These are phyloP conservation scores for Garrulus glandarius DNA, from an alignment of 2,797 vertebrate genomes.

Conservation along the genomic window DNA sequence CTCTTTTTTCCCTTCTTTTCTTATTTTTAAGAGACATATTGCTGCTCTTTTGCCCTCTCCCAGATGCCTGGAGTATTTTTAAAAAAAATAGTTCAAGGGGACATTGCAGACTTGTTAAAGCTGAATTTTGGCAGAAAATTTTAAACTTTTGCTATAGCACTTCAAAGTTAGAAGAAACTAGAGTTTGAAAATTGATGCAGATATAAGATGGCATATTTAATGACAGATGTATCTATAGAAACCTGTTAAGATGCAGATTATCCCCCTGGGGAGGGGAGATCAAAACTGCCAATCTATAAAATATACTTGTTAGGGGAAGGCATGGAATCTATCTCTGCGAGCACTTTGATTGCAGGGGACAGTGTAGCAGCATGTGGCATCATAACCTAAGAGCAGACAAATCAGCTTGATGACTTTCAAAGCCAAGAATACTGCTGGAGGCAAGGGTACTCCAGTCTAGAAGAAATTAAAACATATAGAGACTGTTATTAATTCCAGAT, in stretches of 20 bases:
- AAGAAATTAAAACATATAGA: slow-evolving; percentile 86
- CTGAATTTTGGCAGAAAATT: slow-evolving; percentile 76
- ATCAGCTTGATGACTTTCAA: slow-evolving; percentile 88
- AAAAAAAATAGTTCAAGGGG: slow-evolving; percentile 69
- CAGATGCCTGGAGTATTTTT: slow-evolving; percentile 57
- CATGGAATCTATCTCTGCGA: slow-evolving; percentile 77
- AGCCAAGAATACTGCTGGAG: slow-evolving; percentile 82
- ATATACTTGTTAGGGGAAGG: slow-evolving; percentile 79
- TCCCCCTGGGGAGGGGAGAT: slow-evolving; percentile 79
- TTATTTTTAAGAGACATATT: slow-evolving; percentile 62
- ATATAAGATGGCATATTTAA: slow-evolving; percentile 83
- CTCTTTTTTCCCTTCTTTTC: slow-evolving; percentile 29
- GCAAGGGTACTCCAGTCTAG: slow-evolving; percentile 84
- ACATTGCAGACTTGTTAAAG: slow-evolving; percentile 71
- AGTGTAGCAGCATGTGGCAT: slow-evolving; percentile 84
- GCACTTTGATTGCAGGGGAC: slow-evolving; percentile 84
- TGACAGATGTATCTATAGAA: slow-evolving; percentile 84
- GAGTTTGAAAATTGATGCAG: slow-evolving; percentile 79
- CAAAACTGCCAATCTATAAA: slow-evolving; percentile 85
- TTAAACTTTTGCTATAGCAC: slow-evolving; percentile 75
- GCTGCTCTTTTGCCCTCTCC: slow-evolving; percentile 27
- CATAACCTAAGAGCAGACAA: slow-evolving; percentile 83
- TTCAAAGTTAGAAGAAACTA: slow-evolving; percentile 81
- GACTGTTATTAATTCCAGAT: slow-evolving; percentile 85
- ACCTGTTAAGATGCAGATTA: slow-evolving; percentile 85